phyloP scores from a whole-genome alignment of 2,888 invertebrate genomes.

The Nephrotoma appendiculata region DNA sequence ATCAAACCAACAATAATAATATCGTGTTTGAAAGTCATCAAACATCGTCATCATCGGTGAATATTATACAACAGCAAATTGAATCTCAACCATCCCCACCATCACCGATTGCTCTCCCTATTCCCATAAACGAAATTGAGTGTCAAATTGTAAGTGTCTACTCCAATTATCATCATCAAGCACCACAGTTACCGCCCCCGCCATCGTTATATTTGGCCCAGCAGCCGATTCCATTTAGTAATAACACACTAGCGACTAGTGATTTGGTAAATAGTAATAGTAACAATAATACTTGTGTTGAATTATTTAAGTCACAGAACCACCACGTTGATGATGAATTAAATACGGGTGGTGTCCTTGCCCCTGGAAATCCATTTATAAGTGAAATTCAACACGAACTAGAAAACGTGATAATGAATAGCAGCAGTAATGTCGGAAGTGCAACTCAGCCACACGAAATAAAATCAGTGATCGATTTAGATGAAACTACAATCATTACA shows the following conservation, averaged over 20 bases:
- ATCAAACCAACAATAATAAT: neutral
- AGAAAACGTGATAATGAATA: neutral
- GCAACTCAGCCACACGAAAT: neutral
- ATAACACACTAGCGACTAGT: neutral
- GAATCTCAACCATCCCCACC: constrained; percentile 2
- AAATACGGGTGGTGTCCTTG: neutral
- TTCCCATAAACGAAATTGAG: neutral
- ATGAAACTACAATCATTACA: neutral
- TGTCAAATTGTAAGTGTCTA: neutral
- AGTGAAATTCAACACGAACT: neutral
- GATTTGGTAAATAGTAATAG: neutral
- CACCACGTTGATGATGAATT: neutral
- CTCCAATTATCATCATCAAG: neutral
- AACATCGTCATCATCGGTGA: neutral
- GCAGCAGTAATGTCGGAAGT: neutral
- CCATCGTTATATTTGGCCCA: neutral
- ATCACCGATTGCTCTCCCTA: neutral
- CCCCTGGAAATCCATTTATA: neutral
- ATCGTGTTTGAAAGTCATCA: neutral
- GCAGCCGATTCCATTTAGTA: neutral
- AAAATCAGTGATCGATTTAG: neutral
- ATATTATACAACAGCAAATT: neutral
- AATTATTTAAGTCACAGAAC: neutral
- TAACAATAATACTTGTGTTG: neutral
- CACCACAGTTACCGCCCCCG: neutral